These are phyloP conservation scores for Ptilonorhynchus violaceus DNA, from an alignment of 2,113 vertebrate genomes.

Conservation along the genomic window DNA sequence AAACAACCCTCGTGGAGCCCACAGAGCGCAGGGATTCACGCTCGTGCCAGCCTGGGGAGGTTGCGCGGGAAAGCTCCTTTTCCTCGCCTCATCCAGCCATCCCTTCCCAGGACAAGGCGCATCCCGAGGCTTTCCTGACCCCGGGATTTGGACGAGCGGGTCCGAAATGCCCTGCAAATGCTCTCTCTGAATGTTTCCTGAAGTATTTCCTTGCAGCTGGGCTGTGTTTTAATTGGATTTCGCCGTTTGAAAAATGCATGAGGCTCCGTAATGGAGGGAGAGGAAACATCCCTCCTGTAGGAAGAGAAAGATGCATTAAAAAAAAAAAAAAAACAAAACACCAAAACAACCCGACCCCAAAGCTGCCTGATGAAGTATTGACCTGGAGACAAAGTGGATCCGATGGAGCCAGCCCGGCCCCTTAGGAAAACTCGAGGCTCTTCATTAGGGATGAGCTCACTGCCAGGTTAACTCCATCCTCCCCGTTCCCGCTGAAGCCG, in stretches of 20 bases:
- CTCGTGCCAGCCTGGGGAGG: neutral
- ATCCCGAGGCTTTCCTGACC: neutral
- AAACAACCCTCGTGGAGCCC: neutral
- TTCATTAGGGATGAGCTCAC: slow-evolving; percentile 28
- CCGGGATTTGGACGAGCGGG: accelerated
- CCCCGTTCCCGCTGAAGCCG: neutral
- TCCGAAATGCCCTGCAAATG: neutral
- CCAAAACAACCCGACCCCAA: neutral
- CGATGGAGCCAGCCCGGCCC: slow-evolving; percentile 32
- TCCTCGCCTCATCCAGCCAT: accelerated
- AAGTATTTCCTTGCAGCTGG: neutral
- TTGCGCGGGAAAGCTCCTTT: neutral
- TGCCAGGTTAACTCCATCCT: slow-evolving; percentile 24
- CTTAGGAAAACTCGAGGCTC: slow-evolving; percentile 38
- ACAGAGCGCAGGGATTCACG: accelerated
- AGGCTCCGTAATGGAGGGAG: neutral
- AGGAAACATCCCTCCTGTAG: neutral
- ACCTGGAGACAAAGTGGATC: slow-evolving; percentile 39
- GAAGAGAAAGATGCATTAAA: slow-evolving; percentile 9
- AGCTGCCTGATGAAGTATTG: slow-evolving; percentile 27
- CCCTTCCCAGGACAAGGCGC: neutral
- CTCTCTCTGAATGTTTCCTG: neutral
- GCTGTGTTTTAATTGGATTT: neutral
- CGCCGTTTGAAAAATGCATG: neutral
- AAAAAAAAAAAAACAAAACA: neutral